These are phyloP conservation scores for Burhinus bistriatus DNA, from an alignment of 2,113 vertebrate genomes.

Conservation along the genomic window DNA sequence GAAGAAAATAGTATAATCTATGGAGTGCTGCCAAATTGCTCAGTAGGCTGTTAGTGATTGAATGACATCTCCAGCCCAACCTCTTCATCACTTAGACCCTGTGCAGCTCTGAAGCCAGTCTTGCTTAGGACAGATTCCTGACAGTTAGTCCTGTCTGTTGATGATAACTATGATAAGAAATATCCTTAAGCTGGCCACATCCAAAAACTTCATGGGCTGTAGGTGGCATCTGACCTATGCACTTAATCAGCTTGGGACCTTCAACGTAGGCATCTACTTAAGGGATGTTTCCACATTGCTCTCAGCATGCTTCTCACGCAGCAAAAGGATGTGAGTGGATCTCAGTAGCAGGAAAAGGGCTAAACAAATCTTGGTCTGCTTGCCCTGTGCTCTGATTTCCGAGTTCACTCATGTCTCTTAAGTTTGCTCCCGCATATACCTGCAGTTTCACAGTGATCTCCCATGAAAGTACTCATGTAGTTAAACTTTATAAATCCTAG, in stretches of 20 bases:
- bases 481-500: neutral
- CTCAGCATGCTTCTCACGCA: neutral
- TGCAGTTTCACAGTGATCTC: neutral
- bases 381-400: neutral
- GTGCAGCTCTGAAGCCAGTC: neutral
- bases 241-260: neutral
- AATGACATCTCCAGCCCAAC: neutral
- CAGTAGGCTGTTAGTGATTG: neutral
- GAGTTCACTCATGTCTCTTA: neutral
- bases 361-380: neutral
- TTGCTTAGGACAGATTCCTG: neutral
- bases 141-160: neutral
- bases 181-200: neutral
- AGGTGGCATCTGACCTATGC: neutral
- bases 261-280: neutral
- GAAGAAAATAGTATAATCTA: neutral
- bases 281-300: neutral
- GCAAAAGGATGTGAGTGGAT: neutral
- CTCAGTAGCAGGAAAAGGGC: neutral
- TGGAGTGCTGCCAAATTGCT: neutral
- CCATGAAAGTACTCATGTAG: neutral
- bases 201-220: neutral
- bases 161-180: neutral
- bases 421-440: neutral
- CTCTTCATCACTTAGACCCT: neutral